Evolutionary conservation across 2,888 invertebrate genomes (phyloP).

Genomic region (Andrena marginata): DNA sequence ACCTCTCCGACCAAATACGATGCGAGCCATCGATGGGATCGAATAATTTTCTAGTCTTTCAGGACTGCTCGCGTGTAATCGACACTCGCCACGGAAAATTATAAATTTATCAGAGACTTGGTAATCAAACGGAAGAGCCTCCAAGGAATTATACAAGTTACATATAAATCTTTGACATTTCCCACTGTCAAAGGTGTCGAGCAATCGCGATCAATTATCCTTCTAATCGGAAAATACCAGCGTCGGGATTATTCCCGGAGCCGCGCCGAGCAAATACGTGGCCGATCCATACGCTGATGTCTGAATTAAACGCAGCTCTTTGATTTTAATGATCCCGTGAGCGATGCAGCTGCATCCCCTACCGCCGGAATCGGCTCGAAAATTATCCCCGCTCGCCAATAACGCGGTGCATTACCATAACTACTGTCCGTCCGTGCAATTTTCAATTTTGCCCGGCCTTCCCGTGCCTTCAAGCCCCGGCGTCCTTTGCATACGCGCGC

Average conservation of each 20-base stretch:
- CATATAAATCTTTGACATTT: no score
- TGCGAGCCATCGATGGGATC: no score
- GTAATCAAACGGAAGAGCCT: no score
- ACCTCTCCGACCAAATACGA: neutral
- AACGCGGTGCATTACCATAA: conserved; percentile 61
- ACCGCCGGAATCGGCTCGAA: conserved; percentile 44
- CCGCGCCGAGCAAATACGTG: neutral
- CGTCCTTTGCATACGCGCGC: neutral
- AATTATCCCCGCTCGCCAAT: conserved; percentile 60
- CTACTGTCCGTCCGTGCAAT: conserved; percentile 57
- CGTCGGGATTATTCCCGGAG: neutral
- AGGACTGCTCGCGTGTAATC: no score
- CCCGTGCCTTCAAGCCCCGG: conserved; percentile 19
- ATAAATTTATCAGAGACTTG: no score
- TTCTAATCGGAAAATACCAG: conserved; percentile 10
- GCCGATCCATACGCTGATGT: conserved; percentile 13
- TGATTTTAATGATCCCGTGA: conserved; percentile 37
- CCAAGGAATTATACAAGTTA: no score
- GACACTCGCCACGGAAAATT: no score
- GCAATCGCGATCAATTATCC: conserved; percentile 8
- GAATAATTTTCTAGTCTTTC: no score
- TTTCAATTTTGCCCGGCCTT: conserved; percentile 65
- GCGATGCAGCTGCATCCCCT: conserved; percentile 15
- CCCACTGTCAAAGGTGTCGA: neutral
- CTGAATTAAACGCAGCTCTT: conserved; percentile 42